Evolutionary conservation across 2,888 invertebrate species (phyloP).

Genomic region (Melieria picta): DNA sequence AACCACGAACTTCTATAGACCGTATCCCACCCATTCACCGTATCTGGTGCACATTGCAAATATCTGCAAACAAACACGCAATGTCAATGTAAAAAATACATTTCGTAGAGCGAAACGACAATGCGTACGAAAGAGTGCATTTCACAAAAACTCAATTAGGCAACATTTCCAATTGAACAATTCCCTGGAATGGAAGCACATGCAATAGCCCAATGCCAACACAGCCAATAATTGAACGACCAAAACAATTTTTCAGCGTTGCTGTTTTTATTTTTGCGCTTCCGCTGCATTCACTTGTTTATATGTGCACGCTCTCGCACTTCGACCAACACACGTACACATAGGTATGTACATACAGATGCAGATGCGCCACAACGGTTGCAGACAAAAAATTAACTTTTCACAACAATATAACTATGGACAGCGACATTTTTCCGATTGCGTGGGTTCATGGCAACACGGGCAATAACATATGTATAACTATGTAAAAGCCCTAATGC

Average conservation of each 20-base stretch:
- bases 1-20: too few relatives aligned
- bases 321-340: not conserved
- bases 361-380: not conserved
- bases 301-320: not conserved
- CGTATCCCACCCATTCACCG: too few relatives aligned
- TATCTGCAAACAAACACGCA: conserved; percentile 9
- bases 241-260: conserved; percentile 10
- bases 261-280: not conserved
- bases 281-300: too few relatives aligned
- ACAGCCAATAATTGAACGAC: conserved; percentile 20
- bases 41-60: too few relatives aligned
- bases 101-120: too few relatives aligned
- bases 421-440: too few relatives aligned
- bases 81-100: conserved; percentile 19
- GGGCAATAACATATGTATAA: too few relatives aligned
- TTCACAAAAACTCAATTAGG: conserved; percentile 36
- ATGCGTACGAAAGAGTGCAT: conserved; percentile 4
- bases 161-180: conserved; percentile 37
- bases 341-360: not conserved
- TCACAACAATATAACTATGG: too few relatives aligned
- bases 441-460: too few relatives aligned
- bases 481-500: too few relatives aligned
- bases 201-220: not conserved
- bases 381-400: not conserved
- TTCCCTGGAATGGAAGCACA: conserved; percentile 16